phyloP scores from a whole-genome alignment of 2,888 invertebrate species.

The Melipona beecheii region DNA sequence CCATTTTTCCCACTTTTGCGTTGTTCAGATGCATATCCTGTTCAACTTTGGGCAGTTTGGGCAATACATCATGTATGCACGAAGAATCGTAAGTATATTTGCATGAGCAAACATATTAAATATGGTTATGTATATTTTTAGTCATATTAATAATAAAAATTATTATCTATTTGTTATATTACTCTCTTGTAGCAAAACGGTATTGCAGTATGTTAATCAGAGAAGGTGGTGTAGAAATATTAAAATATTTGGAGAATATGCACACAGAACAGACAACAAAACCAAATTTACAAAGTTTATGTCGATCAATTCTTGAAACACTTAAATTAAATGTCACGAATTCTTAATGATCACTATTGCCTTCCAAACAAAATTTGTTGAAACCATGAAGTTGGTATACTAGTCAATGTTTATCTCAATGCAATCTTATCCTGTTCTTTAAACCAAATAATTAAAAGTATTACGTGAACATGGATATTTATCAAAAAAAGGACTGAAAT shows the following conservation, averaged over 20 bases:
- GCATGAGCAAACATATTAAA: not conserved
- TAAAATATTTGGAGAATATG: conserved; percentile 83
- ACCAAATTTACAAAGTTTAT: conserved; percentile 80
- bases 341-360: conserved; percentile 74
- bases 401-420: conserved; percentile 78
- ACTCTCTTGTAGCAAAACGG: conserved; percentile 85
- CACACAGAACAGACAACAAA: conserved; percentile 80
- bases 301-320: conserved; percentile 81
- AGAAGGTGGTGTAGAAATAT: conserved; percentile 86
- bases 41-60: conserved; percentile 92
- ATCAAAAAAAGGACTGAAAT: conserved; percentile 51
- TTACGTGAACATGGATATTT: conserved; percentile 59
- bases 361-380: conserved; percentile 61
- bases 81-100: conserved; percentile 87
- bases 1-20: conserved; percentile 89
- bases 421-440: conserved; percentile 67
- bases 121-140: not conserved
- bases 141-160: conserved; percentile 11
- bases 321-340: conserved; percentile 72
- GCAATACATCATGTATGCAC: conserved; percentile 91
- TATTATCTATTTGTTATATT: conserved; percentile 1
- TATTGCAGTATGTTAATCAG: conserved; percentile 88
- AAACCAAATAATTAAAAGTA: conserved; percentile 68
- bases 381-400: conserved; percentile 70
- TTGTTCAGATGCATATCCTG: conserved; percentile 87